A percentile compares a stretch with the other conserved stretches of the same genome.
Evolutionary conservation across 1,140 invertebrate species (phyloP).

Genomic region (Brachionus calyciflorus): DNA sequence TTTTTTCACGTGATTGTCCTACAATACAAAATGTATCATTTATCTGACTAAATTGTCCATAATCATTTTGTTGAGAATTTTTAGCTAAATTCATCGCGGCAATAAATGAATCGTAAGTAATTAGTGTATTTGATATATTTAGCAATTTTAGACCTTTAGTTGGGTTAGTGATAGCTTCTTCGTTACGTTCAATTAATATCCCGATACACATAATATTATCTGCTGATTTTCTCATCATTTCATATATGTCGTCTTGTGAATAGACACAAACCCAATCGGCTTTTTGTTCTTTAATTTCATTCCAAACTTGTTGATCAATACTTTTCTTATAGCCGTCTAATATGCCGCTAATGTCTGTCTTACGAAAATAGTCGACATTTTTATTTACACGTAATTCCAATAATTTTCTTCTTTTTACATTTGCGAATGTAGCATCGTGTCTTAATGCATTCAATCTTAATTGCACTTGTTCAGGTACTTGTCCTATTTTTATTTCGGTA

Average conservation of each 20-base stretch:
- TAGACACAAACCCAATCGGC: not conserved
- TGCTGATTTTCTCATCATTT: constrained; percentile 22
- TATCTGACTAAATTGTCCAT: constrained; percentile 13
- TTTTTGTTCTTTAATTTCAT: constrained; percentile 11
- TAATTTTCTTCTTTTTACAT: not conserved
- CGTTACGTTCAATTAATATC: constrained; percentile 17
- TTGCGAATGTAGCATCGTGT: constrained; percentile 36
- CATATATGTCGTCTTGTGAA: not conserved
- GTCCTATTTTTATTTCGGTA: constrained; percentile 30
- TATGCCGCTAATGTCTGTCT: constrained; percentile 17
- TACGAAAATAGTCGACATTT: constrained; percentile 36
- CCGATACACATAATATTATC: constrained; percentile 33
- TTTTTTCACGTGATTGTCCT: constrained; percentile 27
- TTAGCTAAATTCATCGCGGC: not conserved
- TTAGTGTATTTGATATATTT: constrained; percentile 23
- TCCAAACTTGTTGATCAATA: constrained; percentile 37
- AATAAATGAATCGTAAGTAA: constrained; percentile 30
- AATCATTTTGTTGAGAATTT: constrained; percentile 24
- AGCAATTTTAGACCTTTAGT: constrained; percentile 27
- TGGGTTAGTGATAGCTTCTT: constrained; percentile 14
- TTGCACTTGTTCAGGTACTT: constrained; percentile 31
- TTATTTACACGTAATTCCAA: constrained; percentile 26
- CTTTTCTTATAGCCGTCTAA: constrained; percentile 6
- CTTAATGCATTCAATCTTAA: constrained; percentile 23
- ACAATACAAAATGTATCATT: constrained; percentile 15